Evolutionary conservation across 2,888 invertebrate species (phyloP).

Genomic region (Ophion obscuratus): DNA sequence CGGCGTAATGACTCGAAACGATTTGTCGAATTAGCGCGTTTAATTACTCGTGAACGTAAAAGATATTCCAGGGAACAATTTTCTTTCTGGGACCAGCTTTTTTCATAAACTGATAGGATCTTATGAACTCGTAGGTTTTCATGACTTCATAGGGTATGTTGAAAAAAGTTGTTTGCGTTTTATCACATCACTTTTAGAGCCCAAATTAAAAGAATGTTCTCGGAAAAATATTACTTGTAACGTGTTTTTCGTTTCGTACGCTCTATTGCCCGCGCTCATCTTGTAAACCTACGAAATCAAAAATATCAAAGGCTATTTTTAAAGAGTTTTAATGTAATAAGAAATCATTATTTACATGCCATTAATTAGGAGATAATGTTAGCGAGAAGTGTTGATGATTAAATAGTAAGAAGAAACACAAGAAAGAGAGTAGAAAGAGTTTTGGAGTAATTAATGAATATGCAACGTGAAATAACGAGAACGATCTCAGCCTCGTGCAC

Average conservation of each 20-base stretch:
- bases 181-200: no score
- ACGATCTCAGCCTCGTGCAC: neutral
- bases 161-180: no score
- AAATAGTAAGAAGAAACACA: constrained; percentile 8
- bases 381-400: constrained; percentile 11
- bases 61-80: constrained; percentile 1
- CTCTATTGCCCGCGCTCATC: neutral
- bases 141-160: no score
- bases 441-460: constrained; percentile 6
- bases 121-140: neutral
- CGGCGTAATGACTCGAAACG: constrained; percentile 62
- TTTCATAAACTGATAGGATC: neutral
- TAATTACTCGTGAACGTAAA: constrained; percentile 58
- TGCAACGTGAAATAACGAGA: neutral
- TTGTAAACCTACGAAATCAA: neutral
- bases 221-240: no score
- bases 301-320: neutral
- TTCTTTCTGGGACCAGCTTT: neutral
- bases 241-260: neutral
- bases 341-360: neutral
- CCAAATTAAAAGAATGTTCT: no score
- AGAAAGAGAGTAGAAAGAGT: constrained; percentile 37
- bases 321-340: no score
- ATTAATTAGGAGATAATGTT: constrained; percentile 22
- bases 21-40: constrained; percentile 47